These are phyloP conservation scores for Corythornis vintsioides DNA, from an alignment of 2,113 vertebrate genomes.

Conservation along the genomic window DNA sequence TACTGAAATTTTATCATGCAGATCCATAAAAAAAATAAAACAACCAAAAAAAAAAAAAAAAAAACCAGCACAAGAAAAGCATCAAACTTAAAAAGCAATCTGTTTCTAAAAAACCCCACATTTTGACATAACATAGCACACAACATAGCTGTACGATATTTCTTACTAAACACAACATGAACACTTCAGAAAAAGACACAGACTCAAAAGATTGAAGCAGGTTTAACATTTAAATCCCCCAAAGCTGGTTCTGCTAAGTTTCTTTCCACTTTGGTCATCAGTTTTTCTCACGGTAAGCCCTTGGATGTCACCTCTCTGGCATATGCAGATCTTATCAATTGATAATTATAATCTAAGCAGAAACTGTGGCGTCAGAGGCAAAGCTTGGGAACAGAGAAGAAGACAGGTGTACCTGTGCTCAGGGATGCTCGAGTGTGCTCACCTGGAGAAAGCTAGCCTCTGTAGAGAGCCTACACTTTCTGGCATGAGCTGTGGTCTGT, in stretches of 20 bases:
- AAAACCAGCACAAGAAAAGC: neutral
- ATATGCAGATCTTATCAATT: neutral
- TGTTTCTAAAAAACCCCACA: neutral
- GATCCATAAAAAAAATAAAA: slow-evolving; percentile 23
- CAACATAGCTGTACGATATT: neutral
- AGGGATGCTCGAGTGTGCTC: neutral
- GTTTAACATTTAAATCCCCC: slow-evolving; percentile 46
- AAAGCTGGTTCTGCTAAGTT: slow-evolving; percentile 7
- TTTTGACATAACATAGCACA: neutral
- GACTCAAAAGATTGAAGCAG: neutral
- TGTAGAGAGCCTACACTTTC: neutral
- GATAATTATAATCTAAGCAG: neutral
- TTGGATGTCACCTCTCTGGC: neutral
- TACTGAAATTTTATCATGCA: slow-evolving; percentile 8
- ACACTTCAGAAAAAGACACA: neutral
- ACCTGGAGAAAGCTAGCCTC: neutral
- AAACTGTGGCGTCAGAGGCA: neutral
- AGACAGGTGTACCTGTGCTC: neutral
- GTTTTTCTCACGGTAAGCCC: neutral
- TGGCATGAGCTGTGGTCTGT: neutral
- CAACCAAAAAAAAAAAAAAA: neutral
- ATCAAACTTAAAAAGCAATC: neutral
- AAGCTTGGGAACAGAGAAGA: neutral
- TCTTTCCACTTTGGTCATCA: neutral
- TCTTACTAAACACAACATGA: neutral